phyloP scores from a whole-genome alignment of 2,113 vertebrate genomes.

The Crocuta crocuta region DNA sequence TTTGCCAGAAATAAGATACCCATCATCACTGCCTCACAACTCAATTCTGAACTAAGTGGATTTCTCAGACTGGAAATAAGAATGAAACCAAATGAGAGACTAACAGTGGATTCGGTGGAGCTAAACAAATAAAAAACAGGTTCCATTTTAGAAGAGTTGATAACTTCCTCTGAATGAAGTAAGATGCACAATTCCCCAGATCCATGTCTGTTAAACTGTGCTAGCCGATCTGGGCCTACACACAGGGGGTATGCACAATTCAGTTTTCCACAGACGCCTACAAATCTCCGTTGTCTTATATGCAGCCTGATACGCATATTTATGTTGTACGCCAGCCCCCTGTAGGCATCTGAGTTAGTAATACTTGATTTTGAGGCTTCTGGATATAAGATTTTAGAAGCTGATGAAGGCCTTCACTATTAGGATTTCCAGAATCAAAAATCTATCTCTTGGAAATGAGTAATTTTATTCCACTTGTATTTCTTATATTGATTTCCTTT shows the following conservation, averaged over 20 bases:
- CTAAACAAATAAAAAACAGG: background rate
- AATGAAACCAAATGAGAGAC: conserved; percentile 51
- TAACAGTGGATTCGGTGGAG: background rate
- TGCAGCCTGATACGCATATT: background rate
- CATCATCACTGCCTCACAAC: conserved; percentile 14
- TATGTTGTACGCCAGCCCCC: background rate
- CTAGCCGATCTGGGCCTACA: background rate
- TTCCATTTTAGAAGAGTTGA: conserved; percentile 45
- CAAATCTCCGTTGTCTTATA: background rate
- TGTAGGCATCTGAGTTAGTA: background rate
- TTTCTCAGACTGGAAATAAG: conserved; percentile 18
- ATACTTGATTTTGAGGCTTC: background rate
- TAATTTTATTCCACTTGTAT: background rate
- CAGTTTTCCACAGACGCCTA: background rate
- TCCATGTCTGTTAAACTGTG: background rate
- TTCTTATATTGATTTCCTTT: conserved; percentile 34
- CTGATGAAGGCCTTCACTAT: background rate
- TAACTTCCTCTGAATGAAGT: conserved; percentile 38
- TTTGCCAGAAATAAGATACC: conserved; percentile 39
- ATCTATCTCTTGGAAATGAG: background rate
- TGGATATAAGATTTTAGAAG: background rate
- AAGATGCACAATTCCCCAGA: background rate
- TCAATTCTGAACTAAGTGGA: conserved; percentile 9
- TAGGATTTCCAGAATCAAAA: conserved; percentile 25
- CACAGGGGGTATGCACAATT: background rate